Percentiles rank a stretch among this genome's conserved stretches.
These are phyloP conservation scores for Microplitis deprimator DNA, from an alignment of 2,888 invertebrate species.

Conservation along the genomic window DNA sequence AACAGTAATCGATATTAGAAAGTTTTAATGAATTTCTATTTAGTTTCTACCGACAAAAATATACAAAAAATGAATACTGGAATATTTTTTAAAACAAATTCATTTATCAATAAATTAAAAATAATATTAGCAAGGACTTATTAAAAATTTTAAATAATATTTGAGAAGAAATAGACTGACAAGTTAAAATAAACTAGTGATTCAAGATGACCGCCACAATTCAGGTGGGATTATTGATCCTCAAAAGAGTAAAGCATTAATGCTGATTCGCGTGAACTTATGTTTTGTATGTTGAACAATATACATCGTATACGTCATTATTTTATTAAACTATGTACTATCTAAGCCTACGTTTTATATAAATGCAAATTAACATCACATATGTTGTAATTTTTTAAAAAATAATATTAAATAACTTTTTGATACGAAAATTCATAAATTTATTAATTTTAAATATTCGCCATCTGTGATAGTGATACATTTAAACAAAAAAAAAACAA, in stretches of 20 bases:
- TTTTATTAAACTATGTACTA: neutral
- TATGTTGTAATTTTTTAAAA: neutral
- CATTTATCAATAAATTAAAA: no score
- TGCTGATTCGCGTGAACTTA: constrained; percentile 26
- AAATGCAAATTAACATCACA: neutral
- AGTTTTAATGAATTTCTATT: neutral
- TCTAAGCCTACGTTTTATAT: no score
- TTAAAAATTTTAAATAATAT: no score
- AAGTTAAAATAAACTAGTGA: constrained; percentile 49
- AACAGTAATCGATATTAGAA: neutral
- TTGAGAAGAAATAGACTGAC: neutral
- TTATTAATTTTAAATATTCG: neutral
- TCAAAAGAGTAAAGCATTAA: constrained; percentile 52
- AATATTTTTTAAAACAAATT: no score
- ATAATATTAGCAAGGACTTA: no score
- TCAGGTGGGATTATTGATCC: constrained; percentile 68
- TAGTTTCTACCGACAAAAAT: neutral
- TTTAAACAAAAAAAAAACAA: neutral
- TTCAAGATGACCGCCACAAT: constrained; percentile 53
- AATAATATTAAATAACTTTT: neutral
- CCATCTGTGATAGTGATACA: neutral
- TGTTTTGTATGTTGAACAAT: constrained; percentile 36
- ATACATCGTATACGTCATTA: constrained; percentile 27
- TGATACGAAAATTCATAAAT: neutral
- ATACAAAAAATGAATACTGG: neutral